Evolutionary conservation across 2,888 invertebrate species (phyloP).

Genomic region (Linyphia triangularis): DNA sequence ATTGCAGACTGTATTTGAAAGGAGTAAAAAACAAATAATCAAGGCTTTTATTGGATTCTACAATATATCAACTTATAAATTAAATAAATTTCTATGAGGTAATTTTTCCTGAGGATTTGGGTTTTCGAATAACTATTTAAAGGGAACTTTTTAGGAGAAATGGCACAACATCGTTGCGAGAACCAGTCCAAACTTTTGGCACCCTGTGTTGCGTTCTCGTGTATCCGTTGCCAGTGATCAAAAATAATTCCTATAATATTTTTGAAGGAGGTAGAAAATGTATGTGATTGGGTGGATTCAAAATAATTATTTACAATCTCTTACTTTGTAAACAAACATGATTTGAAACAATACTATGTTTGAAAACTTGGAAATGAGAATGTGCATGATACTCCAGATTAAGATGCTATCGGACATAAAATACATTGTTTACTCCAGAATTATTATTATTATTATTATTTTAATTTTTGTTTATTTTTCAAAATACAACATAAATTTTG

Average conservation of each 20-base stretch:
- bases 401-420: too few relatives aligned
- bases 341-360: background rate
- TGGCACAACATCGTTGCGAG: background rate
- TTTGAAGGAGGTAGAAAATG: background rate
- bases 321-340: background rate
- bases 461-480: too few relatives aligned
- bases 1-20: too few relatives aligned
- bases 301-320: background rate
- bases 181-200: background rate
- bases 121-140: background rate
- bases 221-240: background rate
- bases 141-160: background rate
- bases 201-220: background rate
- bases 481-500: too few relatives aligned
- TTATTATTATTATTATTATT: too few relatives aligned
- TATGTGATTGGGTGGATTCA: background rate
- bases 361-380: background rate
- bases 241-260: conserved; percentile 32
- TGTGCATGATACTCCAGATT: background rate
- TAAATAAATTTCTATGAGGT: background rate
- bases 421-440: too few relatives aligned
- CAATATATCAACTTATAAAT: background rate
- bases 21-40: too few relatives aligned
- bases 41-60: too few relatives aligned
- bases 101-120: background rate